Evolutionary conservation across 2,797 vertebrate genomes (phyloP).

Genomic region (Picus viridis): DNA sequence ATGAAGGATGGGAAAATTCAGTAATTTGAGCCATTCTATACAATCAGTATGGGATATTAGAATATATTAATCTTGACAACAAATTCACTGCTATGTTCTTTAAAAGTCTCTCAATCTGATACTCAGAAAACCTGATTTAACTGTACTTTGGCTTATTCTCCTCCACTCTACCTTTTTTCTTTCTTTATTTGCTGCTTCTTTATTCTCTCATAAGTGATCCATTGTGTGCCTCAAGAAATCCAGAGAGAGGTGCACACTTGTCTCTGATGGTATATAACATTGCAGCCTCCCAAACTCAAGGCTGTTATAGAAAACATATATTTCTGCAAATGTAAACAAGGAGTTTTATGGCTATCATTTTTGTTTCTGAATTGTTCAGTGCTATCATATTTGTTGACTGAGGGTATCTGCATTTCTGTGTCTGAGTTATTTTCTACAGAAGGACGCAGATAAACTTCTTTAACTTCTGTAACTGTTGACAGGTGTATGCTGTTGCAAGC

Average conservation of each 20-base stretch:
- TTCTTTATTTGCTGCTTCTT: conserved; percentile 16
- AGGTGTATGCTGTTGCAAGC: conserved; percentile 8
- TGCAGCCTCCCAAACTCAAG: conserved; percentile 11
- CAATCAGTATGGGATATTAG: neutral
- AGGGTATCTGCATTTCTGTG: neutral
- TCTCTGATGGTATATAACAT: neutral
- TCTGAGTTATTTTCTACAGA: conserved; percentile 31
- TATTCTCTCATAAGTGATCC: conserved; percentile 12
- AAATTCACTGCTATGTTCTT: neutral
- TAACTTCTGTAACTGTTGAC: conserved; percentile 29
- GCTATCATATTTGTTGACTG: neutral
- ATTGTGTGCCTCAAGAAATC: conserved; percentile 1
- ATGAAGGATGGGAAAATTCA: neutral
- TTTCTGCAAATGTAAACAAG: conserved; percentile 55
- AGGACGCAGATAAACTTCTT: conserved; percentile 43
- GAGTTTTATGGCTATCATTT: conserved; percentile 38
- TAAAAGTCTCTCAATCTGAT: neutral
- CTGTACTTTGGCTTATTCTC: neutral
- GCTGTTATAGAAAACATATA: conserved; percentile 40
- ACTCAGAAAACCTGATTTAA: neutral
- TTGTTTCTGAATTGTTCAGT: conserved; percentile 51
- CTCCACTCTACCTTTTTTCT: neutral
- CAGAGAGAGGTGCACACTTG: neutral
- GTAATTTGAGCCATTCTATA: neutral
- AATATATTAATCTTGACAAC: neutral